These are phyloP conservation scores for Plectus sambesii DNA, from an alignment of 1,140 invertebrate species.

Conservation along the genomic window DNA sequence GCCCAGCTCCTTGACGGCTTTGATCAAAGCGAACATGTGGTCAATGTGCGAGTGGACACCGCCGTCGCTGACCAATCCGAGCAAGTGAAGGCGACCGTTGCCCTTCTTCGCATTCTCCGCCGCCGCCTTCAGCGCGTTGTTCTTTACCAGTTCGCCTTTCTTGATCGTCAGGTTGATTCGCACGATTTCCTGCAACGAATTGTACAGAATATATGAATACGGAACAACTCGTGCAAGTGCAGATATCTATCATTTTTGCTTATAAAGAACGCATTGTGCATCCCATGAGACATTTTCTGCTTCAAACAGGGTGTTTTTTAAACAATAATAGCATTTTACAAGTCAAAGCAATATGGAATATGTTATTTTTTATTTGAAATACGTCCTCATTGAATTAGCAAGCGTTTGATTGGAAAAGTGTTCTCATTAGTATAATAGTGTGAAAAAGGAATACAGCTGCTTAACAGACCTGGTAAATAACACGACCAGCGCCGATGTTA, in stretches of 20 bases:
- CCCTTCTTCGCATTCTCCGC: conserved; percentile 45
- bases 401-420: conserved; percentile 3
- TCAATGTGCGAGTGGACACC: conserved; percentile 52
- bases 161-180: conserved; percentile 48
- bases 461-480: conserved; percentile 50
- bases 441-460: conserved; percentile 3
- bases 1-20: conserved; percentile 45
- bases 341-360: too few species aligned
- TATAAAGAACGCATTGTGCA: not conserved
- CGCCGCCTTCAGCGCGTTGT: conserved; percentile 44
- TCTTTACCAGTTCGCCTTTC: conserved; percentile 45
- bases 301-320: not conserved
- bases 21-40: conserved; percentile 48
- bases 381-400: too few species aligned
- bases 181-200: conserved; percentile 46
- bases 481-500: conserved; percentile 52
- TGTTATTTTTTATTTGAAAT: too few species aligned
- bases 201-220: not conserved
- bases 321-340: too few species aligned
- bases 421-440: conserved; percentile 1
- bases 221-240: not conserved
- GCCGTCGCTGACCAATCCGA: conserved; percentile 50
- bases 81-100: conserved; percentile 48
- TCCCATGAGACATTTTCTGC: conserved; percentile 7
- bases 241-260: not conserved